A percentile compares a stretch with the other conserved stretches of the same genome.
phyloP scores from a whole-genome alignment of 2,888 invertebrate species.

The Melanophora roralis region DNA sequence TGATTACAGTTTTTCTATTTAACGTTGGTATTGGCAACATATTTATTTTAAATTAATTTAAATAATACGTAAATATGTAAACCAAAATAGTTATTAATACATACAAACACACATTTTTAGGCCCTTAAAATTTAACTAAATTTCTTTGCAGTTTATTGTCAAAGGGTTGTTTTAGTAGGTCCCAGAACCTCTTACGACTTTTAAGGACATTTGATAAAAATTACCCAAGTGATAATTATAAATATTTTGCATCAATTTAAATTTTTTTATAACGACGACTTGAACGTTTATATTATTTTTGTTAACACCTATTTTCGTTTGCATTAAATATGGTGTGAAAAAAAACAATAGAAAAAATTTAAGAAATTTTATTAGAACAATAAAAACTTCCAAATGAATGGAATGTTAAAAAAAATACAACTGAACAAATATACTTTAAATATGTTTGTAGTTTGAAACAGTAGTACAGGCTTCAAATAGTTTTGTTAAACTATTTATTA shows the following conservation, averaged over 20 bases:
- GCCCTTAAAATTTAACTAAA: too few species aligned
- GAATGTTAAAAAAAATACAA: neutral
- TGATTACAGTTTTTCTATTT: conserved; percentile 13
- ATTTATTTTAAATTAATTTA: conserved; percentile 6
- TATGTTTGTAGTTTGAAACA: neutral
- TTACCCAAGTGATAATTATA: too few species aligned
- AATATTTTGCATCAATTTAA: too few species aligned
- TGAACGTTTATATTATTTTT: too few species aligned
- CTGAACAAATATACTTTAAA: neutral
- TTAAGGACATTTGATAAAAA: too few species aligned
- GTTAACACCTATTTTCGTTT: too few species aligned
- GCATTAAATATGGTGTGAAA: conserved; percentile 3
- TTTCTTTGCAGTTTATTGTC: too few species aligned
- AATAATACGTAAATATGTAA: neutral
- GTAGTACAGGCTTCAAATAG: neutral
- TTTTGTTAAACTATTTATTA: neutral
- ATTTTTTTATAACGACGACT: too few species aligned
- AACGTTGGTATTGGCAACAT: neutral
- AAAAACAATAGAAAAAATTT: neutral
- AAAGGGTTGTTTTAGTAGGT: too few species aligned
- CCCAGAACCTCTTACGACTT: too few species aligned
- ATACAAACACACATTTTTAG: neutral
- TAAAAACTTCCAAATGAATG: conserved; percentile 1
- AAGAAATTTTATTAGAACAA: neutral
- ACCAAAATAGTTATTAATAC: neutral